Base-by-base conservation (phyloP, 2,888 invertebrate species). In the Chrysotoxum bicinctum region DNA sequence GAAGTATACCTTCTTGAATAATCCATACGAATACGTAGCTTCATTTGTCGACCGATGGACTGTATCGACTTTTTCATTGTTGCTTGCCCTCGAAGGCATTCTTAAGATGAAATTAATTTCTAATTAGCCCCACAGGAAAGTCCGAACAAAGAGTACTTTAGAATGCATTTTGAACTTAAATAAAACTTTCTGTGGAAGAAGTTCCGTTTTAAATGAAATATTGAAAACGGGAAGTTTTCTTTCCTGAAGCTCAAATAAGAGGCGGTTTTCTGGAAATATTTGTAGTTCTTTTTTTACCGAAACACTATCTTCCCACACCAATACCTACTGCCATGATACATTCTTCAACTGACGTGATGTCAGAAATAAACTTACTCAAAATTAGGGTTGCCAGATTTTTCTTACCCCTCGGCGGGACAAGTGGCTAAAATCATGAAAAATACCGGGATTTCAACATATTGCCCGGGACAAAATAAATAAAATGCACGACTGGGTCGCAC, bases 121-220 rank as follows among this genome's bases (percentile, higher is more conserved):
- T 70, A 78, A 86, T 86, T 80, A 85, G 80, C 72, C 80, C 62
- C 60, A 76, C 75, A 56, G 83, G 83, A 79, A 75, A 30, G 83
- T 50, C 69, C 73, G 23, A 54, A 60, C 16, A 60, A 45, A 26
- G 32, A 43, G 9, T 37, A 9, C 52, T 21, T 48, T 9, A 14
- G 35, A 50, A 21, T 43, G 19, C 10, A 45, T 37, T 32, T 43
- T 26, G 12, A 56, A 35, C 64, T 69, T 9, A 48, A 40, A 26
- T 60, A 6, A 60, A 73, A 66, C 26, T 76, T 77, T 45, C n/a
- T n/a, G 2, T 26, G 10, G 14, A 56, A 35, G 26, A 73, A 78
- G 30, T 68, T 66, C 32, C 19, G 32, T 62, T 56, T 43, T 10
- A 45, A 52, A 62, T 68, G 37, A 82, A 66, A 60, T 52, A 50